phyloP scores from a whole-genome alignment of 2,797 vertebrate species.

The Leptatherina wallacei region DNA sequence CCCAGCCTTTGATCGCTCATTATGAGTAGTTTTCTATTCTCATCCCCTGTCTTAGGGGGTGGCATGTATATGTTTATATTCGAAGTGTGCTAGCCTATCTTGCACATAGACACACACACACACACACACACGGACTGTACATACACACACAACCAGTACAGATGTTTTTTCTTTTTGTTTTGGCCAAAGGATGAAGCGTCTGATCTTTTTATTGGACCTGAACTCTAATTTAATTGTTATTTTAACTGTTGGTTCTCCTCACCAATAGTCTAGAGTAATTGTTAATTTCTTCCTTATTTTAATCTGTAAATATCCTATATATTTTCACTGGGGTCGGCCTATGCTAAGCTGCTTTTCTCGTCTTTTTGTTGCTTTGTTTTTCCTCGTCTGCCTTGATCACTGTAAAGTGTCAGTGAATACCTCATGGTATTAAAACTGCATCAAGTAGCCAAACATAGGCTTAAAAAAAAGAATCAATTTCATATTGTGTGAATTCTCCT shows the following conservation, averaged over 20 bases:
- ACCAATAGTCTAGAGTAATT: slow-evolving; percentile 46
- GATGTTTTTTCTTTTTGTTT: slow-evolving; percentile 40
- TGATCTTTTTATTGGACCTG: slow-evolving; percentile 67
- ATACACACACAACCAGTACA: slow-evolving; percentile 57
- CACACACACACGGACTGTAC: slow-evolving; percentile 57
- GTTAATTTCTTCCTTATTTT: slow-evolving; percentile 55
- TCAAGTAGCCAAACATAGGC: slow-evolving; percentile 33
- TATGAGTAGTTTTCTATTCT: slow-evolving; percentile 60
- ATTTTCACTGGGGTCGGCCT: slow-evolving; percentile 57
- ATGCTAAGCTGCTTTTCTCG: slow-evolving; percentile 64
- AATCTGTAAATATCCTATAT: slow-evolving; percentile 73
- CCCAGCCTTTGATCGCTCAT: slow-evolving; percentile 63
- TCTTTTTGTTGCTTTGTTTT: slow-evolving; percentile 27
- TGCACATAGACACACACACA: slow-evolving; percentile 2
- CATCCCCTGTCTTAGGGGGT: slow-evolving; percentile 55
- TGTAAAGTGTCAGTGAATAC: slow-evolving; percentile 47
- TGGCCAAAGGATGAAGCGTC: slow-evolving; percentile 76
- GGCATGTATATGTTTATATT: slow-evolving; percentile 71
- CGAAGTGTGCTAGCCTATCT: slow-evolving; percentile 55
- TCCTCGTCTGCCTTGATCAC: slow-evolving; percentile 49
- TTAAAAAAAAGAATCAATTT: slow-evolving; percentile 26
- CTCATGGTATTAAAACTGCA: slow-evolving; percentile 55
- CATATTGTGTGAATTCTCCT: slow-evolving; percentile 31
- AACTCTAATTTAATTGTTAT: slow-evolving; percentile 77
- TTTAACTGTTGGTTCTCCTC: slow-evolving; percentile 59